Base-by-base conservation (phyloP, 2,113 vertebrate species). In the Ariopsis seemanni region DNA sequence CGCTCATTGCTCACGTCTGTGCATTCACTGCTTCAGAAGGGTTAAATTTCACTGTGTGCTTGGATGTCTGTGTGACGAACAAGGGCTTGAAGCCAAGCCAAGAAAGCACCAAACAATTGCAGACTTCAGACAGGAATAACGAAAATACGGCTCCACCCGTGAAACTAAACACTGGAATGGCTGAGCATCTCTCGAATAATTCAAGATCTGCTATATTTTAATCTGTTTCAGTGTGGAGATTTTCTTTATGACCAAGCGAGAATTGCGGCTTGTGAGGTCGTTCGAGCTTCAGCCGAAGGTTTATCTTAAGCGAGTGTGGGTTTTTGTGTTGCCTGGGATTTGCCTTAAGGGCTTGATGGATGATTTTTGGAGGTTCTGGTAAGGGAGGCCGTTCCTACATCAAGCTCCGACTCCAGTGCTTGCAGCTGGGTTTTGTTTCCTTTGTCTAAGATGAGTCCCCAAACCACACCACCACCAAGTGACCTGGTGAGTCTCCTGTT, bases 321-420 rank as follows among this genome's bases (percentile, higher is more conserved):
- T 57, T 81, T 80, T 22, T 81, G 79, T 81, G 18, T 81, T 81
- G 79, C 57, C 79, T 81, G 79, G 27, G 27, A 60, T 42, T 42
- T 81, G 18, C 4, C 10, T 58, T 81, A 22, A 81, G 8, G 30
- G 27, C 27, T 77, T 77, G 25, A 77, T 77, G 84, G 77, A 62
- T 34, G 71, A 84, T 34, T n/a, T 42, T 57, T 75, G n/a, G 62
- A 55, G 52, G 50, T 22, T 52, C 85, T 86, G 30, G 34, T n/a
- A 77, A 50, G 34, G 22, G 30, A 63, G 11, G 30, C 17, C 53
- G 62, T 69, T n/a, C 25, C 72, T 78, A 15, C n/a, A 79, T 67
- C 60, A 69, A 62, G 25, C 27, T 48, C 55, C 5, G 20, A 9
- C 55, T 42, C 55, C 22, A 80, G 75, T 53, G 27, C 52, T 15